These are phyloP conservation scores for Emydocephalus ijimae DNA, from an alignment of 2,113 vertebrate species.

Conservation along the genomic window DNA sequence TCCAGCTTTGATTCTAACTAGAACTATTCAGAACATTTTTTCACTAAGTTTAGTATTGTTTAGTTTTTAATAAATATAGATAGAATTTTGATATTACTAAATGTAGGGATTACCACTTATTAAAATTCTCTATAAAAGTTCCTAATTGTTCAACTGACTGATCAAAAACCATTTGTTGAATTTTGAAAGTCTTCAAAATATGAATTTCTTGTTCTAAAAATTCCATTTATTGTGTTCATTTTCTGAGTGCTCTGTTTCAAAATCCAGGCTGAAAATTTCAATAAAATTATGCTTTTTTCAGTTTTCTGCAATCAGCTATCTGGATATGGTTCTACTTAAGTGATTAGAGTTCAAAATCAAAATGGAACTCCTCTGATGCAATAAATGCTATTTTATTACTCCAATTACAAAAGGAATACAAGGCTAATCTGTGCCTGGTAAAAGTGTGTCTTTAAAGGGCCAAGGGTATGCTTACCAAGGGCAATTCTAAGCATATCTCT, in stretches of 20 bases:
- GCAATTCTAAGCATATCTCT: not conserved
- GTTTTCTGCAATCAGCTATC: constrained; percentile 39
- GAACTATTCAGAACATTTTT: not conserved
- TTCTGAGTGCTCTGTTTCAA: constrained; percentile 22
- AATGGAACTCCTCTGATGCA: constrained; percentile 38
- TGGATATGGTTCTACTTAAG: constrained; percentile 44
- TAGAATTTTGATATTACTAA: not conserved
- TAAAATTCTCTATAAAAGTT: not conserved
- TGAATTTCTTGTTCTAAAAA: constrained; percentile 21
- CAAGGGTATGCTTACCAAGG: not conserved
- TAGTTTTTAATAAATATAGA: not conserved
- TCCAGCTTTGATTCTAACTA: not conserved
- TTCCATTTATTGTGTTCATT: constrained; percentile 19
- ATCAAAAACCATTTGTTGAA: not conserved
- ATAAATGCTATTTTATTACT: constrained; percentile 48
- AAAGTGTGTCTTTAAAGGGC: constrained; percentile 32
- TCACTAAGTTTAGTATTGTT: not conserved
- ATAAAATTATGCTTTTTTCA: constrained; percentile 45
- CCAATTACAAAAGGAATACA: constrained; percentile 46
- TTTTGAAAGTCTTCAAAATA: not conserved
- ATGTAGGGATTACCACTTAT: not conserved
- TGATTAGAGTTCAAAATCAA: not conserved
- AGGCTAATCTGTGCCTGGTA: constrained; percentile 42
- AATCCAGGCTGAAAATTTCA: constrained; percentile 34
- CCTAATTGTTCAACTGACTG: no score